Evolutionary conservation across 2,797 vertebrate species (phyloP), one percentile per base, ranked within the genome.

Genomic region (Poecilia wingei): DNA sequence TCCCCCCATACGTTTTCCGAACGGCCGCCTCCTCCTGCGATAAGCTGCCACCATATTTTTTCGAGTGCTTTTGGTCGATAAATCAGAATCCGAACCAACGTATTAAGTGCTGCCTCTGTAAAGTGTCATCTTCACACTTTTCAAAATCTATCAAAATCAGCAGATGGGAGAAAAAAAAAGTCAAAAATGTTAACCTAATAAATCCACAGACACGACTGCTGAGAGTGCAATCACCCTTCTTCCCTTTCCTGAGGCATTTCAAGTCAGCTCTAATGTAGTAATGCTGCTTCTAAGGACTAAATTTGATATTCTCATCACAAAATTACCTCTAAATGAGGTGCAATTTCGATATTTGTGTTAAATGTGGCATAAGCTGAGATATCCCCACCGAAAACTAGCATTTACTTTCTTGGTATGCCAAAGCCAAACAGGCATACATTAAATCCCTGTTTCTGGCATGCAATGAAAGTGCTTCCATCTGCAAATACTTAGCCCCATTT

Each of bases 391-490:
- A 92, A 91, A 94, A 91, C 79, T 82, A 84, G 81, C 83, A 78
- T 88, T 86, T 85, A 88, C 87, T 89, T 83, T 79, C 70, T 74
- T 72, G 79, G 80, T 90, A 88, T 84, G 85, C 84, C 79, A 89
- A 88, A 93, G 73, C 82, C 82, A 90, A 91, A 80, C 86, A 91
- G 84, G 88, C 92, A 93, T 91, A 93, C 87, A 89, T 93, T 93
- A 93, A 92, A 92, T 91, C 90, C 88, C 81, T 39, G 76, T 84
- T 91, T 90, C 86, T 95, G 93, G 93, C 92, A 88, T 81, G 55
- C 86, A 85, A 88, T 90, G 75, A 94, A 95, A 94, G 90, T 79
- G 75, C 76, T 81, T 88, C 86, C 90, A 94, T 94, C 93, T 95
- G 93, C 89, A 92, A 95, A 93, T 91, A 90, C 90, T 95, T 92